A percentile compares a stretch with the other conserved stretches of the same genome.
These are phyloP conservation scores for Tipula confusa DNA, from an alignment of 2,888 invertebrate genomes.

Conservation along the genomic window DNA sequence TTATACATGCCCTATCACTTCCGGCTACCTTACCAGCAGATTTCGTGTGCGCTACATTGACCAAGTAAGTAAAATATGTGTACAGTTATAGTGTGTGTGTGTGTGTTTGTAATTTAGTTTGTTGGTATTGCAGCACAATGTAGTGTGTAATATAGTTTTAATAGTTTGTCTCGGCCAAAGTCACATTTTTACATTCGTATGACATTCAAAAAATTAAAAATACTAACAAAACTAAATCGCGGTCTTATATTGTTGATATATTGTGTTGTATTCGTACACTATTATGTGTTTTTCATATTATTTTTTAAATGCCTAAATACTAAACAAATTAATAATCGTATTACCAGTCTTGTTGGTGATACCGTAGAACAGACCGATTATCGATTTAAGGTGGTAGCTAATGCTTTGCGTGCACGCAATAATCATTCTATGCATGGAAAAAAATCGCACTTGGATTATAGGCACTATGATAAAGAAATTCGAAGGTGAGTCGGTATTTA, in stretches of 20 bases:
- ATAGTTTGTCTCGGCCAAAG: constrained; percentile 7
- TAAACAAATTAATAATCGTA: constrained; percentile 27
- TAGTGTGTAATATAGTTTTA: not conserved
- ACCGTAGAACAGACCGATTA: constrained; percentile 30
- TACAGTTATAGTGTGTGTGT: not conserved
- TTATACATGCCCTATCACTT: constrained; percentile 72
- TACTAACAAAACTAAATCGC: not conserved
- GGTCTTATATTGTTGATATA: not conserved
- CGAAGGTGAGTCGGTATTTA: not conserved
- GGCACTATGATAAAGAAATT: constrained; percentile 6
- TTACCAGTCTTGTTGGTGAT: constrained; percentile 33
- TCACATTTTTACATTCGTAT: not conserved
- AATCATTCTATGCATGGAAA: not conserved
- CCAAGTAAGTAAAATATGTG: constrained; percentile 64
- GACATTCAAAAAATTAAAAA: not conserved
- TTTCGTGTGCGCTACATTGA: constrained; percentile 77
- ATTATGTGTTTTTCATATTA: not conserved
- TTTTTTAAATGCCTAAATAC: not conserved
- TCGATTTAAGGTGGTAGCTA: constrained; percentile 31
- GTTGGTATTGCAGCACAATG: not conserved
- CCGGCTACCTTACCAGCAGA: constrained; percentile 88
- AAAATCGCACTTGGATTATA: not conserved
- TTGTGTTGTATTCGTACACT: not conserved
- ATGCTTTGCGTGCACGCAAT: constrained; percentile 27
- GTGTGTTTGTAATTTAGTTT: constrained; percentile 1